These are phyloP conservation scores for Edolisoma coerulescens DNA, from an alignment of 2,113 vertebrate genomes.

Conservation along the genomic window DNA sequence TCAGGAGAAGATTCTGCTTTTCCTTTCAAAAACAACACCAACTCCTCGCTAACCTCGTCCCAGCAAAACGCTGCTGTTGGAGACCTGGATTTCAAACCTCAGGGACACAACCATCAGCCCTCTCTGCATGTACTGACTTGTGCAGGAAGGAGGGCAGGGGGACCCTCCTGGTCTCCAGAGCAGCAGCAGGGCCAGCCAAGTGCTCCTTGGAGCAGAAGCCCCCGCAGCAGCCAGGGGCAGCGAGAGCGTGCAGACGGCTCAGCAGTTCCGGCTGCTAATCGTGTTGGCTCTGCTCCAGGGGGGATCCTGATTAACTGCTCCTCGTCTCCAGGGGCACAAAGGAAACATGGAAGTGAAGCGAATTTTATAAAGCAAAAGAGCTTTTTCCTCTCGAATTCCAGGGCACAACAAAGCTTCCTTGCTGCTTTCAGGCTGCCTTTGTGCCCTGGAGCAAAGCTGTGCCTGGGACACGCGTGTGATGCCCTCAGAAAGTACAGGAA, in stretches of 20 bases:
- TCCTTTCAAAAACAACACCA: neutral
- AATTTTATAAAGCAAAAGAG: neutral
- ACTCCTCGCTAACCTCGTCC: rapidly evolving
- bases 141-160: neutral
- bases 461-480: rapidly evolving
- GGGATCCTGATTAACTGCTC: neutral
- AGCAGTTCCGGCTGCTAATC: neutral
- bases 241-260: neutral
- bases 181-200: neutral
- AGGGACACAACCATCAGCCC: rapidly evolving
- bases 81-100: neutral
- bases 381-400: neutral
- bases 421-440: neutral
- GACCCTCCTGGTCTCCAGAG: neutral
- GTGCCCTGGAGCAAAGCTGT: neutral
- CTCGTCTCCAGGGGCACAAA: neutral
- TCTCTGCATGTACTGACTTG: neutral
- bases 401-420: neutral
- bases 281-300: neutral
- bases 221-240: neutral
- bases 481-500: neutral
- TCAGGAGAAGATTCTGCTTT: neutral
- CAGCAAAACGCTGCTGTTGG: neutral
- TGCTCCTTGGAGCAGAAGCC: neutral
- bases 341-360: neutral